Percentiles rank a stretch among this genome's conserved stretches.
Evolutionary conservation across 2,113 vertebrate species (phyloP).

Genomic region (Gobio gobio): DNA sequence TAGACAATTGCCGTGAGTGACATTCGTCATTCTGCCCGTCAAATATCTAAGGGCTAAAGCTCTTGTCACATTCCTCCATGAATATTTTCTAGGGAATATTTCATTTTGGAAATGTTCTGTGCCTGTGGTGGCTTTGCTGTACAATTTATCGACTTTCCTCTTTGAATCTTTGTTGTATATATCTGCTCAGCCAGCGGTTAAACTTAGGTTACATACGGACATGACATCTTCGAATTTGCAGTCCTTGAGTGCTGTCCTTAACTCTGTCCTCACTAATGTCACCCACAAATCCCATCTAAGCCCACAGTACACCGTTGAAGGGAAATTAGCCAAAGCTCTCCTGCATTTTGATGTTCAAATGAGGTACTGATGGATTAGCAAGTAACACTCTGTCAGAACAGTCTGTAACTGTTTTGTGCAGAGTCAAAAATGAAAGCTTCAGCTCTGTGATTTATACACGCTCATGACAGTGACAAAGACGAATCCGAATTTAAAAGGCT

Average conservation of each 20-base stretch:
- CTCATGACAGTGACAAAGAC: constrained; percentile 14
- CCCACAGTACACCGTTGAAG: constrained; percentile 18
- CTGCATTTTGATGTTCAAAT: constrained; percentile 40
- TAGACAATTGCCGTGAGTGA: neutral
- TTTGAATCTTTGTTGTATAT: neutral
- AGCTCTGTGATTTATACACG: neutral
- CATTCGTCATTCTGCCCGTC: neutral
- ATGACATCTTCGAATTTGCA: neutral
- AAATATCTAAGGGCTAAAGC: neutral
- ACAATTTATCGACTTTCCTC: neutral
- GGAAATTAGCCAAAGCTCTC: constrained; percentile 7
- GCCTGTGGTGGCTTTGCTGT: neutral
- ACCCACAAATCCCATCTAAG: constrained; percentile 31
- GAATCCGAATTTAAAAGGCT: neutral
- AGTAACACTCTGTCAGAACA: constrained; percentile 16
- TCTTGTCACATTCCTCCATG: neutral
- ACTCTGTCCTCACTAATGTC: constrained; percentile 13
- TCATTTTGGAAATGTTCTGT: neutral
- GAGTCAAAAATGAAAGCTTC: neutral
- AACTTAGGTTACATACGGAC: neutral
- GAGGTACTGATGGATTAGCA: constrained; percentile 36
- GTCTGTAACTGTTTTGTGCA: constrained; percentile 32
- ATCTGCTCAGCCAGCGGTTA: neutral
- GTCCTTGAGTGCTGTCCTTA: constrained; percentile 7
- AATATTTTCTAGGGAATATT: neutral